Evolutionary conservation across 1,140 invertebrate species (phyloP), one percentile per base, ranked within the genome.

Genomic region (Brachionus koreanus): DNA sequence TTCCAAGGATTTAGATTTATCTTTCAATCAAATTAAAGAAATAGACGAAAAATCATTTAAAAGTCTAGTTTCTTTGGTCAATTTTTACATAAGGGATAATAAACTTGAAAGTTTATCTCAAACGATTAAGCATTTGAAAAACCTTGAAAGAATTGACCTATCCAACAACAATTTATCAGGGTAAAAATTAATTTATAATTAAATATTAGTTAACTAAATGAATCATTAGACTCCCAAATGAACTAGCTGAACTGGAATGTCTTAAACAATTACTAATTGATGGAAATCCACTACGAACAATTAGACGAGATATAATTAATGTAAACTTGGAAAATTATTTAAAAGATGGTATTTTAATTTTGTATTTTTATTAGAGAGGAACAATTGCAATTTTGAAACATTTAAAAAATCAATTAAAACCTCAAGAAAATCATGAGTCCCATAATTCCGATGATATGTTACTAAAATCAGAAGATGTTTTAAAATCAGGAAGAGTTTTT

Each of bases 241-340:
- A 91, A 35, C 85, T 97, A 23, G 91, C 93, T 1, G 88, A 92
- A 7, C 89, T 96, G 83, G 92, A 92, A 0, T 93, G 95, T 86
- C 87, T 97, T 46, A 94, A 94, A 84, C 92, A 92, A 79, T 90
- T 97, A 49, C 91, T 92, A 83, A 89, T 96, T 52, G 93, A 95
- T 72, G 95, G 94, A 0, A 97, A 97, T 89, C 93, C 93, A 84
- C 89, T 96, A 83, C 90, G 92, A 84, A 91, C 91, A 25, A 91
- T 94, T 43, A 88, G 93, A 74, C 89, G 92, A 67, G 93, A 94
- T 86, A 92, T 95, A 57, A 89, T 94, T 52, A 90, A 92, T 76
- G 85, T 85, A 81, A 76, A 19, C 0, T 43, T 13, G 3, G 37
- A 7, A 81, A 39, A 25, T 23, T 1, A 19, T 19, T 33, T 13